These are phyloP conservation scores for Gryon sp. DNA, from an alignment of 1,140 invertebrate genomes.

Conservation along the genomic window DNA sequence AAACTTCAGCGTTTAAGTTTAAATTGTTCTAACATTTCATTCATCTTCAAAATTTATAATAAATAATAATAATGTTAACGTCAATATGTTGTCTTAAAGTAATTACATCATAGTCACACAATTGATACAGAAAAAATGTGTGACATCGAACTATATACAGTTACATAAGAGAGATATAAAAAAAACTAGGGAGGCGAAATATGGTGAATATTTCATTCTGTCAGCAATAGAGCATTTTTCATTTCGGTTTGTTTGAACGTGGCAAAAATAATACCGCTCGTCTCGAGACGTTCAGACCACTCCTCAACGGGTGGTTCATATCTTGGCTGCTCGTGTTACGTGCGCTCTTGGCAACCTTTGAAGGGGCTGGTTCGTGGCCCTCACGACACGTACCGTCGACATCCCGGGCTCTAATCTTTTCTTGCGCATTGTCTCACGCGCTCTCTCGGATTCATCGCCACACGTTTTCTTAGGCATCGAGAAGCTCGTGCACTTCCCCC, in stretches of 20 bases:
- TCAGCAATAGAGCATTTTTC: constrained; percentile 37
- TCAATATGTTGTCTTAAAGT: too few species aligned
- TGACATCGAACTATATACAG: too few species aligned
- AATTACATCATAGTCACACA: too few species aligned
- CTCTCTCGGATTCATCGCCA: constrained; percentile 73
- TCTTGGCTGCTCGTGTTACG: constrained; percentile 46
- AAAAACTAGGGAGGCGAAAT: too few species aligned
- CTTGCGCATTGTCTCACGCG: constrained; percentile 58
- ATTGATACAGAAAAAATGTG: too few species aligned
- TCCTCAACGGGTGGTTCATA: constrained; percentile 33
- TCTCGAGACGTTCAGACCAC: constrained; percentile 50
- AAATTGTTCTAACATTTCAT: too few species aligned
- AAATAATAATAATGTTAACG: too few species aligned
- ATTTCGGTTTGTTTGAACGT: constrained; percentile 33
- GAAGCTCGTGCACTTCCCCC: constrained; percentile 58
- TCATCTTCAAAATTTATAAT: too few species aligned
- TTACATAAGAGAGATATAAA: too few species aligned
- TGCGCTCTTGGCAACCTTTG: constrained; percentile 34
- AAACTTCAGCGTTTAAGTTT: too few species aligned
- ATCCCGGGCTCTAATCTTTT: constrained; percentile 48
- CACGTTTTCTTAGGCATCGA: constrained; percentile 68
- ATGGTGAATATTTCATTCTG: constrained; percentile 13
- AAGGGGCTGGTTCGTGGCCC: constrained; percentile 50
- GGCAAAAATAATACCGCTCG: constrained; percentile 35
- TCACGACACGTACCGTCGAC: constrained; percentile 53